Evolutionary conservation across 2,113 vertebrate genomes (phyloP).

Genomic region (Brachyhypopomus gauderio): DNA sequence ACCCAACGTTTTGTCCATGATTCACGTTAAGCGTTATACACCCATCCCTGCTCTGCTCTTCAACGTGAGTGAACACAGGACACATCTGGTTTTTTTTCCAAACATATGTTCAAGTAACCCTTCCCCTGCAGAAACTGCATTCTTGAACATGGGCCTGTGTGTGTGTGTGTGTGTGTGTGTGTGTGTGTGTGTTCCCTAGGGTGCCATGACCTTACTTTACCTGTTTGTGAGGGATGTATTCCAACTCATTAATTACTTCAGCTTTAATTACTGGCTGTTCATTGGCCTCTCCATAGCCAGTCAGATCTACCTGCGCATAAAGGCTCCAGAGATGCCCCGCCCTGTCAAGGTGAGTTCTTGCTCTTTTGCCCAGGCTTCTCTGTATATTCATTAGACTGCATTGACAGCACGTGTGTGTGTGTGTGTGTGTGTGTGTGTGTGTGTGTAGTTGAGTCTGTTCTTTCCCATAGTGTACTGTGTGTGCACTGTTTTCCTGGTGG

Average conservation of each 20-base stretch:
- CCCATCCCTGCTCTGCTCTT: constrained; percentile 82
- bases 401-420: constrained; percentile 39
- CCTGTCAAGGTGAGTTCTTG: constrained; percentile 73
- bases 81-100: background rate
- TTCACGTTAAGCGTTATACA: constrained; percentile 76
- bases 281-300: constrained; percentile 80
- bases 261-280: constrained; percentile 84
- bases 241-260: constrained; percentile 83
- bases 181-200: constrained; percentile 61
- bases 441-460: constrained; percentile 75
- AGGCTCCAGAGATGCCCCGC: constrained; percentile 71
- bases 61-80: constrained; percentile 67
- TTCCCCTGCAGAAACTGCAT: background rate
- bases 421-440: constrained; percentile 58
- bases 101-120: background rate
- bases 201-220: constrained; percentile 76
- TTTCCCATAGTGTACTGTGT: constrained; percentile 81
- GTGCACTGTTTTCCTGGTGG: constrained; percentile 78
- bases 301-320: constrained; percentile 79
- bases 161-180: too few relatives aligned
- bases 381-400: background rate
- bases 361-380: background rate
- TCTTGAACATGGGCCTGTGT: constrained; percentile 8
- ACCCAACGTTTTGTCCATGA: constrained; percentile 78
- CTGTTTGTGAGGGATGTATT: constrained; percentile 79